phyloP scores from a whole-genome alignment of 2,797 vertebrate genomes.

The Chromobotia macracanthus region DNA sequence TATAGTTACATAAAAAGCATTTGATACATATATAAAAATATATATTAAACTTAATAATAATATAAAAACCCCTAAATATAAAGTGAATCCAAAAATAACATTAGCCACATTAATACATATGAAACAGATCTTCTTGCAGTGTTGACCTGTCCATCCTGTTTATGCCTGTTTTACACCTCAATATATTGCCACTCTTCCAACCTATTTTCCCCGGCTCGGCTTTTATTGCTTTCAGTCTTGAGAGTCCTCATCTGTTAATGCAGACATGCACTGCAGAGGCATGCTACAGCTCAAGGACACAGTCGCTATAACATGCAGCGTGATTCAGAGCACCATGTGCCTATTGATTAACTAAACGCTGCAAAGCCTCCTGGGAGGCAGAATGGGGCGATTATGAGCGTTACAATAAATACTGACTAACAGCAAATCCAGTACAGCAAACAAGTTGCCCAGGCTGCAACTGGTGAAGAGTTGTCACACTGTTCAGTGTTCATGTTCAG shows the following conservation, averaged over 20 bases:
- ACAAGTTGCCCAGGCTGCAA: neutral
- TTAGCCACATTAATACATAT: neutral
- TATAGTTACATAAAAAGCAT: too few relatives aligned
- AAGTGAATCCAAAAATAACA: too few relatives aligned
- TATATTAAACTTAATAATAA: too few relatives aligned
- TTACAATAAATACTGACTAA: constrained; percentile 44
- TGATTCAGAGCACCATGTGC: constrained; percentile 21
- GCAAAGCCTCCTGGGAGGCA: constrained; percentile 40
- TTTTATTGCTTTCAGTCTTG: constrained; percentile 41
- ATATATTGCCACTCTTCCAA: neutral
- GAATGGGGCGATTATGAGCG: constrained; percentile 24
- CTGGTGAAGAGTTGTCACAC: constrained; percentile 14
- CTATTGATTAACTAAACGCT: constrained; percentile 45
- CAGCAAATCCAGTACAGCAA: constrained; percentile 40
- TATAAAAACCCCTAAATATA: too few relatives aligned
- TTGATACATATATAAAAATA: too few relatives aligned
- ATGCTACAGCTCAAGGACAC: constrained; percentile 47
- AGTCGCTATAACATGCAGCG: constrained; percentile 19
- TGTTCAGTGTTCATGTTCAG: constrained; percentile 5
- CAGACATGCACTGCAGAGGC: constrained; percentile 10
- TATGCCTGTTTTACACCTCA: neutral
- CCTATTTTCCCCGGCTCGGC: constrained; percentile 12
- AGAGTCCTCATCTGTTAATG: constrained; percentile 12
- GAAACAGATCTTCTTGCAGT: neutral
- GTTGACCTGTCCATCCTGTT: neutral